A percentile compares a stretch with the other conserved stretches of the same genome.
phyloP scores from a whole-genome alignment of 2,888 invertebrate genomes.

The Agrotis ipsilon region DNA sequence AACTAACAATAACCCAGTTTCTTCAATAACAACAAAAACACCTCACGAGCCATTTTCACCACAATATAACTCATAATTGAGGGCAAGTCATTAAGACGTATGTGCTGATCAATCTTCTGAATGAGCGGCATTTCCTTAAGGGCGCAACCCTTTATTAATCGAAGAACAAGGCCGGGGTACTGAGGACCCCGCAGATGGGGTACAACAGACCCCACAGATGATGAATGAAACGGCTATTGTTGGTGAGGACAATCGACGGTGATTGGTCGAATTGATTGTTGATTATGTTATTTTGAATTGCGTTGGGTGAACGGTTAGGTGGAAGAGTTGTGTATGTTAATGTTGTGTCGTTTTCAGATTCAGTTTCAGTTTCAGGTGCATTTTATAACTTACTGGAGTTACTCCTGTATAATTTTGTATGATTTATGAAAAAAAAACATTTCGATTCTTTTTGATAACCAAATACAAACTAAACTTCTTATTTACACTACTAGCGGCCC shows the following conservation, averaged over 20 bases:
- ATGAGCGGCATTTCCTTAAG: conserved; percentile 60
- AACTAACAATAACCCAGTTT: neutral
- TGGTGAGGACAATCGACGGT: conserved; percentile 46
- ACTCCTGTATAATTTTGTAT: too few relatives aligned
- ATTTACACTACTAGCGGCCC: too few relatives aligned
- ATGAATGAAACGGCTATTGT: conserved; percentile 58
- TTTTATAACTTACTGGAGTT: too few relatives aligned
- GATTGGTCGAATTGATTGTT: conserved; percentile 53
- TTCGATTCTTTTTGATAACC: too few relatives aligned
- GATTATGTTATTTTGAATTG: conserved; percentile 42
- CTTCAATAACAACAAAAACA: conserved; percentile 16
- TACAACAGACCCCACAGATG: conserved; percentile 24
- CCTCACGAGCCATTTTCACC: conserved; percentile 11
- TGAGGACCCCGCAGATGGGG: neutral
- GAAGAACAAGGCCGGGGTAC: conserved; percentile 44
- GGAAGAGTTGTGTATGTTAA: conserved; percentile 2
- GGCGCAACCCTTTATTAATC: conserved; percentile 63
- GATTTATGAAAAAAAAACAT: too few relatives aligned
- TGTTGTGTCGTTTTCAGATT: neutral
- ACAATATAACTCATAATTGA: conserved; percentile 53
- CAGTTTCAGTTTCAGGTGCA: too few relatives aligned
- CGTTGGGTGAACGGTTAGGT: conserved; percentile 2
- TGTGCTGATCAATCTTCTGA: conserved; percentile 71
- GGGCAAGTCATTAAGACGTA: conserved; percentile 71
- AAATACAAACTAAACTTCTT: too few relatives aligned